Base-by-base conservation (phyloP, 2,797 vertebrate genomes). In the Centroberyx gerrardi region DNA sequence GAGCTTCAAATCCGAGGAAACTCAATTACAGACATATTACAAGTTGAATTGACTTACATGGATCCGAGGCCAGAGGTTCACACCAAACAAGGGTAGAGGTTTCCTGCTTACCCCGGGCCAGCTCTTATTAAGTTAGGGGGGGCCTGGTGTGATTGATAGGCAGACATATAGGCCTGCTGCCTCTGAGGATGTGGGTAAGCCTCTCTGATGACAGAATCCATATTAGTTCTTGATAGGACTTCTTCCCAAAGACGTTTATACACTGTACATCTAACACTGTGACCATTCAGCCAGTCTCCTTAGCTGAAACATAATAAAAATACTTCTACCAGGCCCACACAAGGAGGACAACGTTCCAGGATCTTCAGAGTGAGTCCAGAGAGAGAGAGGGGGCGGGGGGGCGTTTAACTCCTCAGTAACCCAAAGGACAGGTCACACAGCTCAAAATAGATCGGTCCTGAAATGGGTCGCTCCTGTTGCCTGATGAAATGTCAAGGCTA, bases 1-100 rank as follows among this genome's bases (percentile, higher is more conserved):
- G 87, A 60, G 76, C 85, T 89, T 90, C 81, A 91, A 89, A 90
- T 90, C 78, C 31, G 74, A 85, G 84, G 89, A 90, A 93, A 91
- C 90, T 88, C 84, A 80, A 92, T 93, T 90, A 92, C 74, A 86
- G 73, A 65, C 38, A 61, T 48, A 83, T 88, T 90, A 89, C 77
- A 17, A 68, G 80, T 81, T 85, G 78, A 88, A 76, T 69, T 87
- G 83, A 83, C 80, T 85, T 86, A 90, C 90, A 92, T 72, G 84
- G 38, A 76, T 72, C 68, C 1, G 2, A 78, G 79, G 85, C 72
- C 81, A 88, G 76, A 76, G 76, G 88, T 90, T 92, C 89, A 87
- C 83, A 86, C 84, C 76, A 87, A 90, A 89, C 86, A 88, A 76
- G 82, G 85, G 67, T 44, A 3, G 54, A 75, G 53, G 84, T 79